Conservation (phyloP, 2,888 invertebrate species). For the Philereme transversata region DNA sequence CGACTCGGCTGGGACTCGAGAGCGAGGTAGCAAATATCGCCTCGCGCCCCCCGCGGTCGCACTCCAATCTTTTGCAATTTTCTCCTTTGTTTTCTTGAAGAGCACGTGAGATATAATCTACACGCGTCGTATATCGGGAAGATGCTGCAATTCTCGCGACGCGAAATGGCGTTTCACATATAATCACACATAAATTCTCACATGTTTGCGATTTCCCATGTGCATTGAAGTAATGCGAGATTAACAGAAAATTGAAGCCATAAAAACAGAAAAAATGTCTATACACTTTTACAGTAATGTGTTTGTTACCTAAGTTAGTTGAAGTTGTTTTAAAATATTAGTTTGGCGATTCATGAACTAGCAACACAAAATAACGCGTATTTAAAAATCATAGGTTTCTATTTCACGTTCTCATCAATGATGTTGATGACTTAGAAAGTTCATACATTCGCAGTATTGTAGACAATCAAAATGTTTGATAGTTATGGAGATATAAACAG, state of each 20-base stretch:
- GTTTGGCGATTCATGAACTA: too few relatives aligned
- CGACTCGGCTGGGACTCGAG: conserved; percentile 31
- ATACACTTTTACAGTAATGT: conserved; percentile 28
- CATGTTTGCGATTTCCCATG: conserved; percentile 59
- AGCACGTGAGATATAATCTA: conserved; percentile 51
- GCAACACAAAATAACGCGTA: too few relatives aligned
- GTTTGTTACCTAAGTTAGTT: not conserved
- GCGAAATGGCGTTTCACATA: conserved; percentile 55
- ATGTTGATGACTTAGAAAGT: conserved; percentile 7
- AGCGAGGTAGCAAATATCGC: conserved; percentile 29
- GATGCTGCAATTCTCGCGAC: conserved; percentile 45
- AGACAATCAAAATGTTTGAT: conserved; percentile 34
- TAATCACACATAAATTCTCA: conserved; percentile 59
- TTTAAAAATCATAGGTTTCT: not conserved
- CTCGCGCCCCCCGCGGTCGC: conserved; percentile 40
- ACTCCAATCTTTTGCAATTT: conserved; percentile 51
- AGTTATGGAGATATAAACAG: conserved; percentile 51
- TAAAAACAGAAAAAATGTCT: conserved; percentile 30
- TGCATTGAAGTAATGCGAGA: conserved; percentile 51
- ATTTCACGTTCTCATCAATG: not conserved
- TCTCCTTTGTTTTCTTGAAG: conserved; percentile 59
- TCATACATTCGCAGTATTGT: conserved; percentile 27
- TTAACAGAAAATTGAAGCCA: conserved; percentile 48
- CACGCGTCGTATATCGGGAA: conserved; percentile 33
- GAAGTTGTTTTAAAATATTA: too few relatives aligned